A percentile compares a stretch with the other conserved stretches of the same genome.
Conservation (phyloP, 2,888 invertebrate genomes). For the Apodemia duryi region DNA sequence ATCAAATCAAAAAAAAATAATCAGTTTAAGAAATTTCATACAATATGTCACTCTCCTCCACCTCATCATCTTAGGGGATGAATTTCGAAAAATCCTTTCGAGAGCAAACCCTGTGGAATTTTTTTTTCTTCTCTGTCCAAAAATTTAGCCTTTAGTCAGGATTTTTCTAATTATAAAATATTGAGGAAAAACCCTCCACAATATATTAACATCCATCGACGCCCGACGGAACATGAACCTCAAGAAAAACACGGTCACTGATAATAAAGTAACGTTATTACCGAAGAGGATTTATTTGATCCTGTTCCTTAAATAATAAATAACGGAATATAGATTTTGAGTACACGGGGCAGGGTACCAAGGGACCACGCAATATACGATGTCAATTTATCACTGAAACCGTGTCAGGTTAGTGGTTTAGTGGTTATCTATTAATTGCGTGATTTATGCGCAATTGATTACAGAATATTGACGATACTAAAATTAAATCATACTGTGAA, state of each 20-base stretch:
- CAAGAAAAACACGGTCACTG: conserved; percentile 38
- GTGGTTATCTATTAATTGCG: background rate
- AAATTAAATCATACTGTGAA: too few species aligned
- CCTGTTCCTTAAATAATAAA: conserved; percentile 30
- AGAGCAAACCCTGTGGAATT: too few species aligned
- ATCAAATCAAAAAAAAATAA: too few species aligned
- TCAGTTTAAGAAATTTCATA: too few species aligned
- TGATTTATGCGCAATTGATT: background rate
- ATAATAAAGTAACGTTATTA: conserved; percentile 42
- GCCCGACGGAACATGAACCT: conserved; percentile 19
- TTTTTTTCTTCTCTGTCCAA: too few species aligned
- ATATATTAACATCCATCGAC: background rate
- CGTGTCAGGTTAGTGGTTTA: conserved; percentile 10
- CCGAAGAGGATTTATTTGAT: conserved; percentile 35
- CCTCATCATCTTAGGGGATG: too few species aligned
- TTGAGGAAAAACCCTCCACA: too few species aligned
- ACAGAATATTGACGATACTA: background rate
- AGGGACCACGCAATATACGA: conserved; percentile 3
- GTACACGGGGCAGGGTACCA: background rate
- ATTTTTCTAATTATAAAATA: too few species aligned
- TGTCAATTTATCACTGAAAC: background rate
- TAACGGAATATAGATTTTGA: conserved; percentile 9
- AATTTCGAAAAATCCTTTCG: too few species aligned
- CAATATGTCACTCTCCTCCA: too few species aligned
- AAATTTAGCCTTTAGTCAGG: too few species aligned